These are phyloP conservation scores for Antechinus flavipes DNA, from an alignment of 2,113 vertebrate genomes.

Conservation along the genomic window DNA sequence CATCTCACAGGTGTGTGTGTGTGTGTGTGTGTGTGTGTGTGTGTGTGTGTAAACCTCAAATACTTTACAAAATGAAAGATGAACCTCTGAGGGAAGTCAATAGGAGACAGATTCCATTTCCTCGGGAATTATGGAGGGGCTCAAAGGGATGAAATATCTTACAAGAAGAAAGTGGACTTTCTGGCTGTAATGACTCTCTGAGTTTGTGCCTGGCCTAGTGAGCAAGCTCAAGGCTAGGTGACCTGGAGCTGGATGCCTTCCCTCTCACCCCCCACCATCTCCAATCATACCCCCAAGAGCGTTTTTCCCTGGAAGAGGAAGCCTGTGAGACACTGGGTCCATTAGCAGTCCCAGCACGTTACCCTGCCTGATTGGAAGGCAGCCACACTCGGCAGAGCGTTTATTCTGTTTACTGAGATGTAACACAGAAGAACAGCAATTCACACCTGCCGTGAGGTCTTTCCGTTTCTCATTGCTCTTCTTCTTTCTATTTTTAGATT, in stretches of 20 bases:
- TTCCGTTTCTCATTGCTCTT: conserved; percentile 75
- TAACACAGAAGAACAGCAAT: conserved; percentile 73
- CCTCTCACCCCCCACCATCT: conserved; percentile 52
- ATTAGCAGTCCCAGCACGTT: conserved; percentile 78
- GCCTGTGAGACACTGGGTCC: conserved; percentile 67
- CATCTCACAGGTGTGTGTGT: not conserved
- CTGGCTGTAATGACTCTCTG: not conserved
- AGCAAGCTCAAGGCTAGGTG: not conserved
- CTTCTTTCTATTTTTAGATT: conserved; percentile 80
- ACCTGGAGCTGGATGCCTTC: not conserved
- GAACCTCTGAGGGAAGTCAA: not conserved
- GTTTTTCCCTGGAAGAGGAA: conserved; percentile 63
- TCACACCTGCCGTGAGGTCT: conserved; percentile 79
- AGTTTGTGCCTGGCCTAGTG: not conserved
- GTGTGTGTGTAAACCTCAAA: not conserved
- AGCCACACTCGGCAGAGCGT: conserved; percentile 82
- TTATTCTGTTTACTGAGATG: conserved; percentile 82
- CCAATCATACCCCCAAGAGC: conserved; percentile 66
- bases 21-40: too few species aligned
- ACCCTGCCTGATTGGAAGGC: conserved; percentile 83
- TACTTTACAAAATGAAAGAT: not conserved
- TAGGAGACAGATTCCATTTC: not conserved
- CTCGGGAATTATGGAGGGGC: not conserved
- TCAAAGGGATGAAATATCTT: not conserved
- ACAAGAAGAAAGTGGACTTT: not conserved